phyloP scores from a whole-genome alignment of 2,888 invertebrate genomes.

The Hirtodrosophila cameraria region DNA sequence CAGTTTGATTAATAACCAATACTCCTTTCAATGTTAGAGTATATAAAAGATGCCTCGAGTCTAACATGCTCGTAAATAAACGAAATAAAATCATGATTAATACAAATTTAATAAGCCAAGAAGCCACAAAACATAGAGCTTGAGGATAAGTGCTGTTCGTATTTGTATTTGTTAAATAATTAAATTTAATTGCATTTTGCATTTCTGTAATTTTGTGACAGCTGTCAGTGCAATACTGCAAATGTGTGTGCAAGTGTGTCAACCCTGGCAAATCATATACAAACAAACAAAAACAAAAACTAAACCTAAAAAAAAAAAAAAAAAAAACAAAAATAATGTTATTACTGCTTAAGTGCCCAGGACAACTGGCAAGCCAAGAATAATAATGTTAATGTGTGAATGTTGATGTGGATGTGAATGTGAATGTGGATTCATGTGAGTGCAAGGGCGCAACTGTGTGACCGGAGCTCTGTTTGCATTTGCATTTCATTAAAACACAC shows the following conservation, averaged over 20 bases:
- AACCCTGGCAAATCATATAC: slow-evolving; percentile 30
- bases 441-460: slow-evolving; percentile 24
- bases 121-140: slow-evolving; percentile 6
- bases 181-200: slow-evolving; percentile 54
- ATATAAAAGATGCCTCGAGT: slow-evolving; percentile 2
- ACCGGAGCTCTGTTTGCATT: slow-evolving; percentile 63
- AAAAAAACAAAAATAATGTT: slow-evolving; percentile 43
- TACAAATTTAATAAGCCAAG: slow-evolving; percentile 53
- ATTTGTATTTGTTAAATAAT: slow-evolving; percentile 33
- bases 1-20: too few relatives aligned
- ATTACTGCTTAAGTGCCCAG: slow-evolving; percentile 62
- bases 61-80: slow-evolving; percentile 41
- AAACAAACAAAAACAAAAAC: too few relatives aligned
- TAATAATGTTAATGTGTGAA: background rate
- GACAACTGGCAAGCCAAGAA: slow-evolving; percentile 5
- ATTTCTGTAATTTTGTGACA: slow-evolving; percentile 37
- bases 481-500: slow-evolving; percentile 75
- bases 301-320: too few relatives aligned
- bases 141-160: background rate
- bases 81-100: slow-evolving; percentile 64
- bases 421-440: slow-evolving; percentile 1
- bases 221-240: slow-evolving; percentile 33
- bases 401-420: background rate
- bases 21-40: background rate
- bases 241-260: slow-evolving; percentile 17